These are phyloP conservation scores for Drosophila kokeensis DNA, from an alignment of 2,888 invertebrate species.

Conservation along the genomic window DNA sequence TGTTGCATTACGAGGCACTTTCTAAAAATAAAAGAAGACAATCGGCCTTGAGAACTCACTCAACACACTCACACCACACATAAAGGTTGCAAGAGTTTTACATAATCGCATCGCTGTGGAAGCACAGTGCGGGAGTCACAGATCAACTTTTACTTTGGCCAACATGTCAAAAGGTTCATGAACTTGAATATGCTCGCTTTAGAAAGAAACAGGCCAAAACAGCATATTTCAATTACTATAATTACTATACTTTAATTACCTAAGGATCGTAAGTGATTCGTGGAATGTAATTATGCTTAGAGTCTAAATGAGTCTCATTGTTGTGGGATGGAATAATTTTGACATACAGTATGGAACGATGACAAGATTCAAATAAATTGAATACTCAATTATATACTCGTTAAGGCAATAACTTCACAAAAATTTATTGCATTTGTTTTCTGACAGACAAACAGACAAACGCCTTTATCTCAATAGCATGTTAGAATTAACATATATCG, in stretches of 20 bases:
- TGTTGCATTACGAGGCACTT: slow-evolving; percentile 50
- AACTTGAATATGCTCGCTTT: slow-evolving; percentile 50
- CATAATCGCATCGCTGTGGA: slow-evolving; percentile 49
- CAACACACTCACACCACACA: slow-evolving; percentile 6
- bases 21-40: slow-evolving; percentile 61
- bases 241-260: not conserved
- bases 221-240: slow-evolving; percentile 4
- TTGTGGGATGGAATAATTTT: not conserved
- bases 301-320: not conserved
- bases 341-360: not conserved
- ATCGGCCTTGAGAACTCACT: slow-evolving; percentile 62
- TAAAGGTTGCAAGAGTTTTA: slow-evolving; percentile 62
- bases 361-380: not conserved
- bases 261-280: not conserved
- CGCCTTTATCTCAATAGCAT: not conserved
- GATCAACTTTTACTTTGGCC: slow-evolving; percentile 72
- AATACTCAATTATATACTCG: not conserved
- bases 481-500: not conserved
- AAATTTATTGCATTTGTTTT: not conserved
- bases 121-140: slow-evolving; percentile 32
- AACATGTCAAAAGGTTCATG: slow-evolving; percentile 52
- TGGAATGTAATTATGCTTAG: not conserved
- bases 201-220: not conserved
- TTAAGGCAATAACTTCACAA: not conserved
- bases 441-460: not conserved